Base-by-base conservation (phyloP, 2,888 invertebrate species). In the Tromatobia lineatoria region DNA sequence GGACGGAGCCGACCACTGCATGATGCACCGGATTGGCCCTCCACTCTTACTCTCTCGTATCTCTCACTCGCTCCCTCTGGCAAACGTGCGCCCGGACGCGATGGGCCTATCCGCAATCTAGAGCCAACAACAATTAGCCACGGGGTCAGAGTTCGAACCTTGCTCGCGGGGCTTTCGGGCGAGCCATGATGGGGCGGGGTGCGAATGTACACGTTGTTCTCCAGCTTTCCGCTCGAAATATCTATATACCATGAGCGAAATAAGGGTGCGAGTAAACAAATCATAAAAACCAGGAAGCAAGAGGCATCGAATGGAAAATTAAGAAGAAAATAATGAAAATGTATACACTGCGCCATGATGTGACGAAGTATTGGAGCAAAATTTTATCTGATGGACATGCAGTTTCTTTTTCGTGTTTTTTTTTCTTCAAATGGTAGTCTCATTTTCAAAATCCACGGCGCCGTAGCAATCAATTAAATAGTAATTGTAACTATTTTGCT, bases 101-200 rank as follows among this genome's bases (percentile, higher is more conserved):
- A 67, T 54, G 64, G 54, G 79, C 82, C 73, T 93, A 93, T 93
- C 93, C 85, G n/a, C 59, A 89, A 93, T 93, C 93, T 93, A 93
- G 92, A 93, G 92, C 92, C 92, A 93, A 93, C 93, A 93, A 92
- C 91, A 93, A 93, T 93, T 93, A 93, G 93, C 92, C 89, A 87
- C 86, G 90, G 85, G 93, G 93, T 93, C 92, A 92, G 89, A 92
- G 93, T 93, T 93, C 93, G 92, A 88, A 89, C 86, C 88, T 87
- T 87, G 75, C 89, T 81, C 87, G 86, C 86, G 89, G 89, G 89
- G 88, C 86, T 77, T 84, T 86, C 86, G 78, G 77, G 85, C 87
- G 88, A 86, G 88, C 89, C 89, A 90, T 89, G 89, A 90, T 89
- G 89, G 86, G 84, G 81, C 84, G 84, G 84, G 75, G 81, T 85